These are phyloP conservation scores for Pseudomyrmex concolor DNA, from an alignment of 1,140 invertebrate species.

Conservation along the genomic window DNA sequence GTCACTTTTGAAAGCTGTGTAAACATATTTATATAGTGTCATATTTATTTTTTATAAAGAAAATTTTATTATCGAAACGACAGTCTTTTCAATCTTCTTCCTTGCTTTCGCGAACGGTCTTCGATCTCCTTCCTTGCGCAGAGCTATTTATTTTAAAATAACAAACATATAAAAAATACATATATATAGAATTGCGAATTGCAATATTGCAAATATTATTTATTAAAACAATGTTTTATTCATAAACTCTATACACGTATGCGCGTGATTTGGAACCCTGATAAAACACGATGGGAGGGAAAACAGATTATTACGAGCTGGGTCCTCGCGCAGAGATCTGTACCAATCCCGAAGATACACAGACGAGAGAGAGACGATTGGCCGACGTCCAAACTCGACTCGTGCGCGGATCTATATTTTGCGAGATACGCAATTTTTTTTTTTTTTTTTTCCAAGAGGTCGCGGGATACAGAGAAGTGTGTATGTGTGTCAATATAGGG, in stretches of 20 bases:
- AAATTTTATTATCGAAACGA: not conserved
- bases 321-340: slow-evolving; percentile 18
- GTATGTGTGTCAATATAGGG: slow-evolving; percentile 1
- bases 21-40: no score
- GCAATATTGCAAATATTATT: no score
- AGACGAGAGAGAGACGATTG: slow-evolving; percentile 58
- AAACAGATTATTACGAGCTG: slow-evolving; percentile 21
- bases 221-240: not conserved
- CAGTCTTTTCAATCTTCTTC: not conserved
- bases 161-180: not conserved
- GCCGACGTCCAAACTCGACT: slow-evolving; percentile 73
- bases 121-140: no score
- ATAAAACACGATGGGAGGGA: not conserved
- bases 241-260: not conserved
- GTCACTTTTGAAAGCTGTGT: not conserved
- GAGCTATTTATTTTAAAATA: not conserved
- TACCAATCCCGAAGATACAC: slow-evolving; percentile 69
- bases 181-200: no score
- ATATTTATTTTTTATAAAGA: not conserved
- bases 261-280: not conserved
- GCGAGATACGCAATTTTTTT: no score
- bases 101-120: no score
- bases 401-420: not conserved
- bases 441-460: no score
- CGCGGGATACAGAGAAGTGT: no score